These are phyloP conservation scores for Miichthys miiuy DNA, from an alignment of 2,797 vertebrate genomes.

Conservation along the genomic window DNA sequence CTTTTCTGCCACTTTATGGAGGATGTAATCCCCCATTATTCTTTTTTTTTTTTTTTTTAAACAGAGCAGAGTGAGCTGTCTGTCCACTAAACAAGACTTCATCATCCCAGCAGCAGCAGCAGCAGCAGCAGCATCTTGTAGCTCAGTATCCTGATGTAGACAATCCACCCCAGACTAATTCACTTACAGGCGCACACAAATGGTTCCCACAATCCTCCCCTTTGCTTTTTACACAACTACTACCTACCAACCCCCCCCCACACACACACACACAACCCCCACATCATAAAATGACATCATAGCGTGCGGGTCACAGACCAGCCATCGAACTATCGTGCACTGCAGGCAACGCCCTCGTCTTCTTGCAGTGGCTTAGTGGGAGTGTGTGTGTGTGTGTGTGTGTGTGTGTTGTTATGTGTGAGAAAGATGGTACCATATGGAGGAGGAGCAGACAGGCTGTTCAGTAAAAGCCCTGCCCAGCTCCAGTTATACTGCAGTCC, in stretches of 20 bases:
- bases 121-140: conserved; percentile 33
- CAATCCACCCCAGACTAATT: conserved; percentile 35
- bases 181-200: conserved; percentile 51
- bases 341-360: conserved; percentile 70
- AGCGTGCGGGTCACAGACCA: conserved; percentile 52
- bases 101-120: conserved; percentile 30
- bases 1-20: conserved; percentile 29
- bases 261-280: conserved; percentile 12
- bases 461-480: conserved; percentile 65
- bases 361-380: conserved; percentile 51
- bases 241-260: no score
- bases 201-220: conserved; percentile 32
- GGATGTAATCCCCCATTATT: conserved; percentile 47
- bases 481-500: conserved; percentile 72
- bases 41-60: conserved; percentile 43
- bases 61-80: conserved; percentile 20
- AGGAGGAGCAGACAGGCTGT: conserved; percentile 70
- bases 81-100: conserved; percentile 21
- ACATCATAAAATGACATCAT: conserved; percentile 62
- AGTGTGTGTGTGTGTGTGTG: conserved; percentile 31
- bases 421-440: conserved; percentile 66
- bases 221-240: conserved; percentile 9
- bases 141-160: conserved; percentile 30
- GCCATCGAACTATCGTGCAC: conserved; percentile 44
- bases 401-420: conserved; percentile 46